Percentiles rank a stretch among this genome's conserved stretches.
These are phyloP conservation scores for Ranitomeya imitator DNA, from an alignment of 2,113 vertebrate species.

Conservation along the genomic window DNA sequence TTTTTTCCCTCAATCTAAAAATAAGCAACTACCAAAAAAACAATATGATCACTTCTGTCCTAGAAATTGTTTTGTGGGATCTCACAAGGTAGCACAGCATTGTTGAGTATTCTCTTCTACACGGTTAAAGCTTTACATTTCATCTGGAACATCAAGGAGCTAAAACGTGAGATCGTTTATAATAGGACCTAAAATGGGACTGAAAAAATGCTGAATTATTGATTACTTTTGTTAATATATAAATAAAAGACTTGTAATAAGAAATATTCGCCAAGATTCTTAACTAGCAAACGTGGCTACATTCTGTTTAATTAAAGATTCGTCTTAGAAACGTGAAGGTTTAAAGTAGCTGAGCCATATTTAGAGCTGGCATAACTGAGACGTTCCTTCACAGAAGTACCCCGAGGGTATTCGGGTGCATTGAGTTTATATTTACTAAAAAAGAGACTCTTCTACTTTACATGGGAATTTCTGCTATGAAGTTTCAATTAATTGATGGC, in stretches of 20 bases:
- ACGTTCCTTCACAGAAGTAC: background rate
- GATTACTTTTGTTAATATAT: background rate
- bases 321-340: background rate
- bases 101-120: too few species aligned
- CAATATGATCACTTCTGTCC: too few species aligned
- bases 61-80: too few species aligned
- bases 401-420: background rate
- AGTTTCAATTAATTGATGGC: constrained; percentile 37
- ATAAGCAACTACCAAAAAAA: too few species aligned
- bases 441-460: background rate
- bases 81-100: too few species aligned
- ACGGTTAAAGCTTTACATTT: too few species aligned
- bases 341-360: background rate
- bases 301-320: background rate
- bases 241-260: background rate
- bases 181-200: too few species aligned
- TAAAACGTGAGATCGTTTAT: too few species aligned
- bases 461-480: background rate
- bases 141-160: too few species aligned
- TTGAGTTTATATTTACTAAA: background rate
- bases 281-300: background rate
- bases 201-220: background rate
- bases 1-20: too few species aligned
- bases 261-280: background rate
- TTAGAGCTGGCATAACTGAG: background rate